Base-by-base conservation (phyloP, 37 sponge, comb jelly and placozoan genomes). In the Lycopodina hypogea region DNA sequence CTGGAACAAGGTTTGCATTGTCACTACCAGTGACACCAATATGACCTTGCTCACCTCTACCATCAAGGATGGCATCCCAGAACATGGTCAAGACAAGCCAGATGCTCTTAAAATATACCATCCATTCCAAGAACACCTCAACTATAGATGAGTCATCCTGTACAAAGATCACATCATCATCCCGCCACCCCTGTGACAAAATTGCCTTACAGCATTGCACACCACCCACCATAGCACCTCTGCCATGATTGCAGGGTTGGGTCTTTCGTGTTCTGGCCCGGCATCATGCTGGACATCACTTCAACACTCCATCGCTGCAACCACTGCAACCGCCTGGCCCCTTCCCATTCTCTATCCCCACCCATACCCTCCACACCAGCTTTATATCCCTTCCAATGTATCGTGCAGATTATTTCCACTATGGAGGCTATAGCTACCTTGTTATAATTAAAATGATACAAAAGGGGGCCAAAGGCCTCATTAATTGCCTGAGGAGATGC, bases 21-120 rank as follows among this genome's bases (percentile, higher is more conserved):
- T 75, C 29, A 74, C 83, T 17, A 24, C 66, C 22, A 48, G 55
- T 1, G 67, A 82, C 22, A 74, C 37, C 22, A 53, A 51, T 53
- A 82, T 82, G 67, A 26, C 34, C 40, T 51, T 50, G 33, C 63
- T 82, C 21, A 19, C 74, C 24, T 74, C 75, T 21, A 65, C 56
- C 75, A 74, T 82, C 48, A 75, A 82, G 36, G 83, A 82, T 15
- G 83, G 83, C 65, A 36, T 82, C 29, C 83, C 75, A 22, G 75
- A 82, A 36, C 21, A 56, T 4, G 61, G 37, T 72, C 73, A 50
- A 65, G 72, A 64, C 30, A 53, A 66, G 18, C 83, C 83, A 66
- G 65, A 52, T 7, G 21, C 35, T 0, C 58, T 82, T 45, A 63
- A 67, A 66, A 74, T 73, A 45, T 82, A 66, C 67, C 75, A 74